A percentile compares a stretch with the other conserved stretches of the same genome.
Conservation (phyloP, 1,140 invertebrate genomes). For the Uloborus diversus region DNA sequence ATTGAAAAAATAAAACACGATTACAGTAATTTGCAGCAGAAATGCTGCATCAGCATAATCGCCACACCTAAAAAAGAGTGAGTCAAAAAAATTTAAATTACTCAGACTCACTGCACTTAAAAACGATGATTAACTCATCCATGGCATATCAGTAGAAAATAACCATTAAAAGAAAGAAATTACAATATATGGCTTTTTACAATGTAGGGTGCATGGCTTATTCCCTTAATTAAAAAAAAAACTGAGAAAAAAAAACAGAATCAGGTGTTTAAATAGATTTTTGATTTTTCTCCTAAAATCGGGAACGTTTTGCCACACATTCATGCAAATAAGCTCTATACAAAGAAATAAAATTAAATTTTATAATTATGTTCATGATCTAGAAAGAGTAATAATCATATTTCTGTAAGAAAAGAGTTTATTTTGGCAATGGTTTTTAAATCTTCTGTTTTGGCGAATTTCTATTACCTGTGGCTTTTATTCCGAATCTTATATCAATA, state of each 20-base stretch:
- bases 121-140: not conserved
- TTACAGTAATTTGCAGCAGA: not conserved
- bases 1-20: not conserved
- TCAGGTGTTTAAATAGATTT: constrained; percentile 28
- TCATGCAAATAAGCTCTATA: no score
- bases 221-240: constrained; percentile 63
- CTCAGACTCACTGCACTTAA: not conserved
- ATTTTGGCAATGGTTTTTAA: no score
- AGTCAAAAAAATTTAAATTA: not conserved
- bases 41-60: not conserved
- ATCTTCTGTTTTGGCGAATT: no score
- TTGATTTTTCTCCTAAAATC: not conserved
- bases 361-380: not conserved
- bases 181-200: not conserved
- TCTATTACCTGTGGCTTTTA: no score
- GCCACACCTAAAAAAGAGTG: not conserved
- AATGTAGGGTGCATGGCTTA: constrained; percentile 12
- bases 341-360: no score
- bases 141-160: not conserved
- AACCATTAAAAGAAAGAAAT: not conserved
- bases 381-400: no score
- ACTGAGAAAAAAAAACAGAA: constrained; percentile 69
- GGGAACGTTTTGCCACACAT: no score
- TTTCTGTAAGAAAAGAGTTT: no score
- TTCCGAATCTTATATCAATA: no score